These are phyloP conservation scores for Melieria omissa DNA, from an alignment of 2,888 invertebrate genomes.

Conservation along the genomic window DNA sequence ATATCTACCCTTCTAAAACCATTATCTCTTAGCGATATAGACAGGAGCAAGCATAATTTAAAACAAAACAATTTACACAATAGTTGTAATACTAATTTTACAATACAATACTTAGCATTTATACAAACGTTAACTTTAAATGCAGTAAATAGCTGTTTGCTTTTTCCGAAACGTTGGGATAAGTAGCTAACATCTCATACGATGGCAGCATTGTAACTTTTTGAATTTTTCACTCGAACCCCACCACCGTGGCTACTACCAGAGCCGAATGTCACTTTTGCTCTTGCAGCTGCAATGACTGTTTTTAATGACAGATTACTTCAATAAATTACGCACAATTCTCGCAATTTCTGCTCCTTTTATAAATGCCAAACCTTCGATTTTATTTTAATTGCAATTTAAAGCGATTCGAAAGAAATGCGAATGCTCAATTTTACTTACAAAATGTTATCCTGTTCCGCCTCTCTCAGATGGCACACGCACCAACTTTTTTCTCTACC, in stretches of 20 bases:
- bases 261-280: slow-evolving; percentile 43
- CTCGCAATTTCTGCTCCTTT: slow-evolving; percentile 43
- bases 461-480: slow-evolving; percentile 34
- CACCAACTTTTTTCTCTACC: slow-evolving; percentile 7
- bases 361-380: slow-evolving; percentile 40
- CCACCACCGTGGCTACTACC: slow-evolving; percentile 1
- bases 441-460: slow-evolving; percentile 58
- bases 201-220: not conserved
- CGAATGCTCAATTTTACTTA: slow-evolving; percentile 52
- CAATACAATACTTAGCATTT: too few relatives aligned
- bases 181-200: too few relatives aligned
- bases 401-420: slow-evolving; percentile 16
- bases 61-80: too few relatives aligned
- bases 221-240: slow-evolving; percentile 14
- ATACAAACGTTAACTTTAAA: too few relatives aligned
- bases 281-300: slow-evolving; percentile 42
- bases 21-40: too few relatives aligned
- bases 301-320: slow-evolving; percentile 44
- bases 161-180: too few relatives aligned
- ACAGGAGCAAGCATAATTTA: too few relatives aligned
- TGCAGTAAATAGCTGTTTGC: too few relatives aligned
- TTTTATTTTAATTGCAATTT: slow-evolving; percentile 36
- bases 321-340: slow-evolving; percentile 38
- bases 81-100: too few relatives aligned
- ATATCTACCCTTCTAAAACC: too few relatives aligned